phyloP scores from a whole-genome alignment of 2,888 invertebrate genomes.

The Chorisops tibialis region DNA sequence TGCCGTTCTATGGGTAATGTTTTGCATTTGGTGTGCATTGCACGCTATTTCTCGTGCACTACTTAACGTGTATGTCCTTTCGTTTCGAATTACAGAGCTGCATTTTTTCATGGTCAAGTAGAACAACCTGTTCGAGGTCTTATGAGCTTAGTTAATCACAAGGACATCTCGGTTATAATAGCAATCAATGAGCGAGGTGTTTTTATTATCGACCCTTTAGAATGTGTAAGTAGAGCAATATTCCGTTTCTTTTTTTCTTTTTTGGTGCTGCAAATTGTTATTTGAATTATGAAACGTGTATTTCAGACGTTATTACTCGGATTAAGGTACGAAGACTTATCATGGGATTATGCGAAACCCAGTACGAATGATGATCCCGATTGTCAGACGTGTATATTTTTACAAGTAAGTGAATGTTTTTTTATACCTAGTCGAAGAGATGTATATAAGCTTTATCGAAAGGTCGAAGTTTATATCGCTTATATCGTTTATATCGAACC shows the following conservation, averaged over 20 bases:
- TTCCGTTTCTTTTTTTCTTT: no score
- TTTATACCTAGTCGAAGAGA: no score
- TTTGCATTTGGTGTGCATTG: constrained; percentile 17
- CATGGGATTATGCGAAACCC: constrained; percentile 89
- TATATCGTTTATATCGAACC: no score
- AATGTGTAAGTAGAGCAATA: constrained; percentile 79
- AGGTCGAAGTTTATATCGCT: no score
- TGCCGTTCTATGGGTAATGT: constrained; percentile 82
- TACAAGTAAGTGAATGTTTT: constrained; percentile 65
- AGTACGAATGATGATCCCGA: constrained; percentile 76
- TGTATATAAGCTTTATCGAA: no score
- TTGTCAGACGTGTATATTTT: constrained; percentile 86
- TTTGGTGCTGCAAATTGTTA: neutral
- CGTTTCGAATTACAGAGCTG: constrained; percentile 60
- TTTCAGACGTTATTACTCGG: constrained; percentile 77
- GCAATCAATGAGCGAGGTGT: constrained; percentile 84
- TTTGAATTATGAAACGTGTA: constrained; percentile 5
- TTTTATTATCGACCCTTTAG: constrained; percentile 78
- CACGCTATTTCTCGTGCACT: constrained; percentile 11
- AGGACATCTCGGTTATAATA: constrained; percentile 81
- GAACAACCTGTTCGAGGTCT: constrained; percentile 86
- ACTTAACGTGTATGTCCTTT: constrained; percentile 5
- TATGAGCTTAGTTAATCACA: constrained; percentile 78
- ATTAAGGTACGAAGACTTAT: constrained; percentile 81
- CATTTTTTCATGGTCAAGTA: constrained; percentile 92